Evolutionary conservation across 2,797 vertebrate species (phyloP), one percentile per base, ranked within the genome.

Genomic region (Limosa lapponica): DNA sequence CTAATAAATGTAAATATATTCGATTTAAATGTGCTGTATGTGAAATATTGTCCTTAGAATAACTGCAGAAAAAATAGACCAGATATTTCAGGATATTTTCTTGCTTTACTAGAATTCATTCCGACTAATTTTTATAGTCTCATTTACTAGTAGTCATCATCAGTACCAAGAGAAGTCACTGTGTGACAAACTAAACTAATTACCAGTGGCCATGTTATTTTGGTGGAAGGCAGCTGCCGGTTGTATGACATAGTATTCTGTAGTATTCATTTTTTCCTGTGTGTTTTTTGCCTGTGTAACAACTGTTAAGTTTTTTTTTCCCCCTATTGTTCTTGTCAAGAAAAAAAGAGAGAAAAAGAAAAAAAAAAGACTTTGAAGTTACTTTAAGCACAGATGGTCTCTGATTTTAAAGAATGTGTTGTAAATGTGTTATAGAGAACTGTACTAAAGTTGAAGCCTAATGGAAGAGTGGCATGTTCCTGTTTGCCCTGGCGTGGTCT

Each of bases 151-250:
- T n/a, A 72, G 14, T 71, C 44, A 27, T 75, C 73, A 43, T 69
- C 65, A 89, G 34, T 49, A 82, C 9, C 27, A 11, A 85, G 80
- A 80, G 62, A 74, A 88, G 78, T 74, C 46, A 15, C 57, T 36
- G 10, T 57, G 23, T 57, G 79, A 70, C 72, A 69, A 90, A 82
- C 69, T 49, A 62, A 88, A 78, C 46, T 84, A 39, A 44, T 78
- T 85, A 59, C 49, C 34, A 61, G 27, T 37, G 39, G 61, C 24
- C 30, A 6, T 46, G 49, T 71, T 90, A 66, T 88, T 93, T 85
- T 95, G 58, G 43, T 52, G 64, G 41, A 92, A 87, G 59, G 58
- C 72, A 94, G 89, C 92, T 92, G 74, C 77, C 41, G n/a, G 52
- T 81, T 93, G 27, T 62, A 28, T 95, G 54, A 67, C 36, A 34